Percentiles rank a stretch among this genome's conserved stretches.
These are phyloP conservation scores for Microcebus tavaratra DNA, from an alignment of 2,113 vertebrate species.

Conservation along the genomic window DNA sequence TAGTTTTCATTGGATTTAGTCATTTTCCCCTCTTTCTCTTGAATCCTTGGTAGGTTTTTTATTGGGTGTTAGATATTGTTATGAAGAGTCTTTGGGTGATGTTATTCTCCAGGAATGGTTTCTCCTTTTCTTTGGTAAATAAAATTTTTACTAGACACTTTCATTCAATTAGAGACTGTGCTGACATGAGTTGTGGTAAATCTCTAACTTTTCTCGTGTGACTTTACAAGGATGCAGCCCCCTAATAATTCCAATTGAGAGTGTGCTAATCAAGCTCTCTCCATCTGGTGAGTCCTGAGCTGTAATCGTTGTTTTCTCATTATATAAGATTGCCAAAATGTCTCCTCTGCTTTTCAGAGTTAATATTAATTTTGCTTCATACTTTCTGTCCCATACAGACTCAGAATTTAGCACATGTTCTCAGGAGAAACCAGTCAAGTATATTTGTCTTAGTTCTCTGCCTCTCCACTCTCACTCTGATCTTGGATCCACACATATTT, in stretches of 20 bases:
- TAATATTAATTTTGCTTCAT: background rate
- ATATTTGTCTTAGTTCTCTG: background rate
- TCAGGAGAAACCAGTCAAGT: background rate
- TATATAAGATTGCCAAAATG: background rate
- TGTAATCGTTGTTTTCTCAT: background rate
- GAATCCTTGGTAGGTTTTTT: background rate
- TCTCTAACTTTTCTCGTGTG: background rate
- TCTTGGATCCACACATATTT: background rate
- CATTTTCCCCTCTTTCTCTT: background rate
- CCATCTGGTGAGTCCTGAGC: background rate
- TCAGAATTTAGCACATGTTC: background rate
- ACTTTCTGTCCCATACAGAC: background rate
- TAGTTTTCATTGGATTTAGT: background rate
- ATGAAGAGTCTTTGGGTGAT: background rate
- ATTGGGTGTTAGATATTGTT: background rate
- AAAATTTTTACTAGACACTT: background rate
- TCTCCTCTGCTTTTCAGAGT: background rate
- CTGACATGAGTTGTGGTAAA: background rate
- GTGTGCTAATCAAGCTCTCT: background rate
- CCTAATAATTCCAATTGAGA: background rate
- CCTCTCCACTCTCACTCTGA: background rate
- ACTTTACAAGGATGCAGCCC: too few species aligned
- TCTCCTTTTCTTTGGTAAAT: background rate
- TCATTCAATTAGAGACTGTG: background rate
- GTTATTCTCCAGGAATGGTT: background rate